Base-by-base conservation (phyloP, 2,888 invertebrate genomes). In the Baccha elongata region DNA sequence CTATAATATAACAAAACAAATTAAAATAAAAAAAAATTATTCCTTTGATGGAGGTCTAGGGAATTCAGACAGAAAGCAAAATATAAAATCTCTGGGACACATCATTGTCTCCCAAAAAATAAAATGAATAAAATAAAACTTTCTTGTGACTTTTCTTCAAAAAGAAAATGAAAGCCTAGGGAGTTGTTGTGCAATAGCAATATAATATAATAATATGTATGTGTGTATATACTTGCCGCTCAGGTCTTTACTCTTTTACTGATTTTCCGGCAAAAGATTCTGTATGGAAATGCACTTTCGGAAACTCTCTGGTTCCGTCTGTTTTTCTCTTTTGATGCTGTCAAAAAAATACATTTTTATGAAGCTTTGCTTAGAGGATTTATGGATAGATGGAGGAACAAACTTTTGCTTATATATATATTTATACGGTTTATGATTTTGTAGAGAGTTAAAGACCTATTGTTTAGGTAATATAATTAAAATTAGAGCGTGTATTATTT, bases 101-200 rank as follows among this genome's bases (percentile, higher is more conserved):
- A 60, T 74, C 40, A 74, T 79, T 79, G 73, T 79, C 37, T 55
- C 26, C 19, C n/a, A 17, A 32, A 37, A 65, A 35, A 44, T 19
- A 11, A 44, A 44, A 19, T 19, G 35, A 73, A 29, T 13, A 55
- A 78, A 67, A 17, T 50, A 26, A 68, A 74, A 62, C 53, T 68
- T 80, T 74, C 67, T 62, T 79, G 17, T n/a, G 65, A 78, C 55
- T 58, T 76, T 72, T 72, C 50, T 65, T 65, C 10, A 35, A 40
- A 65, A 65, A 50, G 44, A 46, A 62, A 68, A 80, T 74, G 37
- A 64, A 74, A 62, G 62, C 68, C 68, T 74, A 68, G 79, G 74
- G 74, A 80, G 48, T 69, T 80, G 17, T 74, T 60, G 29, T 52
- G 29, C 35, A 26, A 58, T 52, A 67, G 21, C 13, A 19, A 19